Base-by-base conservation (phyloP, 2,113 vertebrate species). In the Galeopterus variegatus region DNA sequence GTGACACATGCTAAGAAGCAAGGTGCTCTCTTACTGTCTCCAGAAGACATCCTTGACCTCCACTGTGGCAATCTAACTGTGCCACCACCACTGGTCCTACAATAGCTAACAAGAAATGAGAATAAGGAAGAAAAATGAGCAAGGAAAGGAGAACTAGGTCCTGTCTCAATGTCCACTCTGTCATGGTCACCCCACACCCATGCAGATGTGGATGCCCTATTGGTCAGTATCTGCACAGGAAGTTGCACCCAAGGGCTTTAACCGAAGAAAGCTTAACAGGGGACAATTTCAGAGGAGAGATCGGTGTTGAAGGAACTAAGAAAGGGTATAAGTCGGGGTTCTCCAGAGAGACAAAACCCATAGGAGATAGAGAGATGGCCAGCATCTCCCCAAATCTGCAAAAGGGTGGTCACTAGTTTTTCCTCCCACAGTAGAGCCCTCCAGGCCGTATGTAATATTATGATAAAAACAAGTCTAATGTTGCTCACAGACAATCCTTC, bases 121-220 rank as follows among this genome's bases (percentile, higher is more conserved):
- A 41, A 41, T 41, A 41, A 41, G 41, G 41, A 41, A 41, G 41
- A 41, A 41, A 41, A 41, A 41, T 41, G 41, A 41, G 41, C 3
- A 31, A 41, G 41, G 45, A 56, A 77, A 31, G n/a, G 45, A 69
- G 24, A 26, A 33, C 1, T 1, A 70, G 12, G 15, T 18, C 69
- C 50, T 28, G 18, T 26, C 45, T 48, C 83, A 24, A 0, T 26
- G 52, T 28, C 76, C 19, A 23, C 41, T 11, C 19, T 11, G n/a
- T 50, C 83, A 6, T 5, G 26, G 9, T n/a, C 21, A 36, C 12
- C 48, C 31, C 88, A 36, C 18, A 80, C 10, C 14, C 48, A 24
- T 1, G 8, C 6, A 28, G 21, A 23, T 0, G 0, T 17, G 31
- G 31, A 14, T 1, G 73, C 50, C 10, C 0, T 17, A 13, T 41